These are phyloP conservation scores for Gastrophryne carolinensis DNA, from an alignment of 2,797 vertebrate genomes.

Conservation along the genomic window DNA sequence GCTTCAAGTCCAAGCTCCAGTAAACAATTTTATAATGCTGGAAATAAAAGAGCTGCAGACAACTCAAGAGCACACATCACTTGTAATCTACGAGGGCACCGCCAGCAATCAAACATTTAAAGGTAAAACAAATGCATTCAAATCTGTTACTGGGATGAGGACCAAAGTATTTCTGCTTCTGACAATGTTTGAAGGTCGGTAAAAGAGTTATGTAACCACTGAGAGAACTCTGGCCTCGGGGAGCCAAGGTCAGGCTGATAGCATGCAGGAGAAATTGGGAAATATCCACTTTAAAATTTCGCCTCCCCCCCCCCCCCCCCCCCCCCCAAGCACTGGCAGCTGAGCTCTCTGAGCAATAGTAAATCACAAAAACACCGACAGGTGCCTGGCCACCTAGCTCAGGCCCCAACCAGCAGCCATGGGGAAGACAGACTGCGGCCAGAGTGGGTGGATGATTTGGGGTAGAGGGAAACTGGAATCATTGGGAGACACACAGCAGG, in stretches of 20 bases:
- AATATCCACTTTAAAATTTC: not conserved
- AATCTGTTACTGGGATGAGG: not conserved
- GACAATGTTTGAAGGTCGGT: not conserved
- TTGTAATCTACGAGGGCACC: constrained; percentile 20
- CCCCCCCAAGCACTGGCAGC: no score
- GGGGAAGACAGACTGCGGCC: no score
- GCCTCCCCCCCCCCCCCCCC: no score
- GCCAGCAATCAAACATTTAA: not conserved
- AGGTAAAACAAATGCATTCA: constrained; percentile 1
- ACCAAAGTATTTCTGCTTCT: not conserved
- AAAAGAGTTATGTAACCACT: not conserved
- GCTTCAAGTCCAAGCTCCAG: constrained; percentile 16
- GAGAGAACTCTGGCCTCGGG: not conserved
- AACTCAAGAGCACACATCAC: not conserved
- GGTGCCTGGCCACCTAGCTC: no score
- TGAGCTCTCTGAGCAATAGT: no score
- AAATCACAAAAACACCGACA: no score
- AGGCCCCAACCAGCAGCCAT: no score
- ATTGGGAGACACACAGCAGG: no score
- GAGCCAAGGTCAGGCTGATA: not conserved
- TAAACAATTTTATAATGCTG: constrained; percentile 11
- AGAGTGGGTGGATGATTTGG: no score
- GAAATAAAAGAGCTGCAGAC: not conserved
- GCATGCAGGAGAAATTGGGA: not conserved
- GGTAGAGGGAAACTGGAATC: no score